Base-by-base conservation (phyloP, 2,797 vertebrate species). In the Hydrocynus forskahlii region DNA sequence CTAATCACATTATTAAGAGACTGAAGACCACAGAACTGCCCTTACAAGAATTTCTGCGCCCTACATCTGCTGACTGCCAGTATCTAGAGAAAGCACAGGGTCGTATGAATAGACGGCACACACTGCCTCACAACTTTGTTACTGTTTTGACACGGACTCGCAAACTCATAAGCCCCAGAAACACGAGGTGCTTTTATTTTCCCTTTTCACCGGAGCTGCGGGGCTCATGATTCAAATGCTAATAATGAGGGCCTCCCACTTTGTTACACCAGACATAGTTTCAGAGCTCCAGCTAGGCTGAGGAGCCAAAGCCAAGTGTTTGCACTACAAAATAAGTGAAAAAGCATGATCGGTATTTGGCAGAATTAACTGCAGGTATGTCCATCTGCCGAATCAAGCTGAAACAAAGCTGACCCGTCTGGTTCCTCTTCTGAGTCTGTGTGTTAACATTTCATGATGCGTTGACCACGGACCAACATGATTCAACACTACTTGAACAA, bases 221-320 rank as follows among this genome's bases (percentile, higher is more conserved):
- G 66, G 25, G 21, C 52, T 60, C 5, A 54, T 12, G 17, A 81
- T 81, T 81, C 71, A 81, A 35, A 81, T 81, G 79, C 25, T 81
- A 75, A 81, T 81, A 7, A 17, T 48, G 21, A 81, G 40, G 40
- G 54, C 62, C 72, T 75, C 52, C 71, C 79, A 48, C 54, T 57
- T 40, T 60, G 52, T 57, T 73, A 73, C 29, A 19, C 54, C 71
- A 40, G 71, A 57, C 29, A 57, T 17, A 25, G 29, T 14, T 43
- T n/a, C 7, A 60, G 35, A 45, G 48, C n/a, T 40, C 19, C 70
- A 57, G 16, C 50, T 63, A 8, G 1, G 29, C 29, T 64, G 1
- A 73, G 48, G 45, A 63, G 3, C 13, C 19, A 64, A 54, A 21
- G 50, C 38, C 66, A 78, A 52, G 19, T 43, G 23, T 59, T 67